These are phyloP conservation scores for Conus ventricosus DNA, from an alignment of 1,140 invertebrate genomes.

Conservation along the genomic window DNA sequence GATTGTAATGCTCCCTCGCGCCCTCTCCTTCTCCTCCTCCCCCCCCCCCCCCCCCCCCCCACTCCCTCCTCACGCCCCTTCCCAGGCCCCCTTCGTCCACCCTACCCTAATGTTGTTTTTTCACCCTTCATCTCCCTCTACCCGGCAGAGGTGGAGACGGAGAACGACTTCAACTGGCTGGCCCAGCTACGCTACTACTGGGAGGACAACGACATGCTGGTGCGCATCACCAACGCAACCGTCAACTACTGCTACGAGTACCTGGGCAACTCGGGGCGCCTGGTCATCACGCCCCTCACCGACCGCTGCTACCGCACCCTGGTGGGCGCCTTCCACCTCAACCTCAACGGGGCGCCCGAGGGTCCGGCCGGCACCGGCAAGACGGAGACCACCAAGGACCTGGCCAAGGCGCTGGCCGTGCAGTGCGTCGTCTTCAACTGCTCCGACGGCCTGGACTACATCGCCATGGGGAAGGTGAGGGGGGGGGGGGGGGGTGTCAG, in stretches of 20 bases:
- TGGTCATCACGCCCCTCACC: constrained; percentile 75
- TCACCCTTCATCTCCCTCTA: background rate
- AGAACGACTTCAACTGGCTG: constrained; percentile 75
- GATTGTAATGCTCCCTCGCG: too few relatives aligned
- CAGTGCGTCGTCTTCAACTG: constrained; percentile 77
- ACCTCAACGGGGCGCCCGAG: constrained; percentile 75
- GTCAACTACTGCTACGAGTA: constrained; percentile 75
- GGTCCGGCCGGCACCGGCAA: constrained; percentile 76
- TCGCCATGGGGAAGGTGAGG: constrained; percentile 75
- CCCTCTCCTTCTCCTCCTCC: too few relatives aligned
- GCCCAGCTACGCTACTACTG: constrained; percentile 75
- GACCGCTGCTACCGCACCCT: constrained; percentile 71
- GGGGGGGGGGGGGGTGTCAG: background rate
- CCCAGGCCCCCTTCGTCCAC: too few relatives aligned
- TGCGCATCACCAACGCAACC: constrained; percentile 73
- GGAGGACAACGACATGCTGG: constrained; percentile 70
- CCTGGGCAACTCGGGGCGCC: constrained; percentile 73
- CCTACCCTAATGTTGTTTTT: background rate
- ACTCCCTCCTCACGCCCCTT: too few relatives aligned
- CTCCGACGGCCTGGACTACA: constrained; percentile 75
- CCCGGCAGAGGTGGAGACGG: constrained; percentile 64
- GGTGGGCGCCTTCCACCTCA: constrained; percentile 73
- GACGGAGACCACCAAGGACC: constrained; percentile 76
- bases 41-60: too few relatives aligned
- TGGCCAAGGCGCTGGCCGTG: constrained; percentile 76